phyloP scores from a whole-genome alignment of 2,888 invertebrate species.

The Nomada ferruginata region DNA sequence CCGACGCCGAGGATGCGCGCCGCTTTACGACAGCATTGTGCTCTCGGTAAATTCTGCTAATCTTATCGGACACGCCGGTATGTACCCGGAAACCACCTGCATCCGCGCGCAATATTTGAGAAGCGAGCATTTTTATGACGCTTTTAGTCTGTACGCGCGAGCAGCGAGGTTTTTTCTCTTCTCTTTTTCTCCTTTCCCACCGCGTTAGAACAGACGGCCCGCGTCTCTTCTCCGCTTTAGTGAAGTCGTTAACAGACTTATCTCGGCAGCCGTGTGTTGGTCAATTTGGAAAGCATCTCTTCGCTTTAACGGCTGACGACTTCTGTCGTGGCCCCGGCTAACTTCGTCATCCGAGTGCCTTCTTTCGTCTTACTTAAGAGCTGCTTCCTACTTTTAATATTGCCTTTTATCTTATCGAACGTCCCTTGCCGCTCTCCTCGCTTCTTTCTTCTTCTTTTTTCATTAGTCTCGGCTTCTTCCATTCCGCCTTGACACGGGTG shows the following conservation, averaged over 20 bases:
- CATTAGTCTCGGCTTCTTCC: not conserved
- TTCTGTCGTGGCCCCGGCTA: slow-evolving; percentile 39
- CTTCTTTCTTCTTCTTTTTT: slow-evolving; percentile 17
- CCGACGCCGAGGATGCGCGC: not conserved
- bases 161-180: slow-evolving; percentile 17
- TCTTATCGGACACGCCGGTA: slow-evolving; percentile 59
- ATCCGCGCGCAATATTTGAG: slow-evolving; percentile 63
- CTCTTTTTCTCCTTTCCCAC: not conserved
- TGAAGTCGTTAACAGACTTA: slow-evolving; percentile 71
- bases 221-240: slow-evolving; percentile 22
- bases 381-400: slow-evolving; percentile 69
- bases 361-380: slow-evolving; percentile 63
- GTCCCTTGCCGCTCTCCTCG: slow-evolving; percentile 1
- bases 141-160: slow-evolving; percentile 48
- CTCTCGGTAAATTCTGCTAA: slow-evolving; percentile 58
- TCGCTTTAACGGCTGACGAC: slow-evolving; percentile 55
- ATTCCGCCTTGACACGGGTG: slow-evolving; percentile 5
- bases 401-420: slow-evolving; percentile 68
- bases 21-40: not conserved
- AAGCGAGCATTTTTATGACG: slow-evolving; percentile 64
- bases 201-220: slow-evolving; percentile 18
- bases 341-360: slow-evolving; percentile 53
- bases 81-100: slow-evolving; percentile 57
- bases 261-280: slow-evolving; percentile 66
- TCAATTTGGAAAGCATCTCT: slow-evolving; percentile 68